Base-by-base conservation (phyloP, 2,113 vertebrate species). In the Plestiodon gilberti region DNA sequence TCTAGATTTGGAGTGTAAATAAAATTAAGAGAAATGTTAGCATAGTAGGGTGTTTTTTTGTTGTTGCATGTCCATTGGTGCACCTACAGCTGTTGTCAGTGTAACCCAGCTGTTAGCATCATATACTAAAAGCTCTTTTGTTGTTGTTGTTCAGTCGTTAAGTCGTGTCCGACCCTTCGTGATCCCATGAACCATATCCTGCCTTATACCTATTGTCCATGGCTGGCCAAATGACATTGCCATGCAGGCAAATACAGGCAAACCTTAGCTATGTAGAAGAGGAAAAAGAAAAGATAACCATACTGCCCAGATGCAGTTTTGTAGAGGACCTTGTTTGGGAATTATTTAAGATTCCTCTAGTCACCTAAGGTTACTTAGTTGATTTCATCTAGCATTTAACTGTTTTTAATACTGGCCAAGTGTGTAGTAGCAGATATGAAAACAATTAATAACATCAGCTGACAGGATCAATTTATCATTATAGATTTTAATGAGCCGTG, bases 401-500 rank as follows among this genome's bases (percentile, higher is more conserved):
- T 3, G 14, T 52, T 93, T 33, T 57, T 94, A 95, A 94, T 85
- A 89, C 74, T 0, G 4, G 33, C 23, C 28, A 88, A 92, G 15
- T 96, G 62, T 91, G 6, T 93, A 88, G 90, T 93, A 95, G 91
- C 92, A 74, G 82, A 90, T 94, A 62, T 92, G 75, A 93, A 94
- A 95, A 86, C 77, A 94, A 93, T 96, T 95, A 96, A 93, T 94
- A 95, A 94, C 43, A 87, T 57, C 7, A 85, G 62, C 52, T 90
- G 90, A 92, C 87, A 94, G 89, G 84, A 90, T 91, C 94, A 94
- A 95, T 95, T 94, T 94, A 91, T 93, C 88, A 90, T 94, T 90
- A 93, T 84, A 91, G 89, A 86, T 94, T 94, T 96, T 95, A 94
- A 95, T 95, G 91, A 95, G 57, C 86, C 84, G 89, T 95, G 62